phyloP scores from a whole-genome alignment of 2,888 invertebrate species.

The Meta bourneti region DNA sequence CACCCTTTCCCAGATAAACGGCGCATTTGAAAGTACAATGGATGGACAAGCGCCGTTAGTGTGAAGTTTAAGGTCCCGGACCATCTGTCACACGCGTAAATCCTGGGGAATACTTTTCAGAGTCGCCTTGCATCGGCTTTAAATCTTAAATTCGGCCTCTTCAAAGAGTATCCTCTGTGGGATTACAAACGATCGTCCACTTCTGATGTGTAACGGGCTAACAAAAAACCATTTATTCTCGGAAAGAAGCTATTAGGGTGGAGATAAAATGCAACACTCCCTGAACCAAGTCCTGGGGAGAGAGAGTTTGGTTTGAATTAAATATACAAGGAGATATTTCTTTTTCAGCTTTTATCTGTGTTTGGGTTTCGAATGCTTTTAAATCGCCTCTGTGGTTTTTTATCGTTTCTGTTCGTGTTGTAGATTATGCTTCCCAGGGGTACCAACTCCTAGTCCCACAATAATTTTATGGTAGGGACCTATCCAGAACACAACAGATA shows the following conservation, averaged over 20 bases:
- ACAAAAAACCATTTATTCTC: constrained; percentile 12
- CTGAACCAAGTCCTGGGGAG: background rate
- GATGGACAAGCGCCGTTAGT: background rate
- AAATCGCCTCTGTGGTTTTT: too few species aligned
- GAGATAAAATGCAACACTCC: background rate
- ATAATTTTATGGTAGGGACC: too few species aligned
- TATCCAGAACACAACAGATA: too few species aligned
- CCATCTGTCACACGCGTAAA: background rate
- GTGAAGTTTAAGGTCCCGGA: background rate
- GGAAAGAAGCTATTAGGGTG: background rate
- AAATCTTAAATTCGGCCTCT: background rate
- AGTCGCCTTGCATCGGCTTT: background rate
- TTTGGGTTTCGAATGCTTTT: too few species aligned
- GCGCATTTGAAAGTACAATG: background rate
- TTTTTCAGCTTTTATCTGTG: too few species aligned
- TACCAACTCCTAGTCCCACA: too few species aligned
- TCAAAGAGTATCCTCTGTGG: background rate
- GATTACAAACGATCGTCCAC: background rate
- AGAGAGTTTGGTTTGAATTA: background rate
- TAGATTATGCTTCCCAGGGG: too few species aligned
- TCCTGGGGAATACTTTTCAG: background rate
- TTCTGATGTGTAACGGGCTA: background rate
- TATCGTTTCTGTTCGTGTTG: too few species aligned
- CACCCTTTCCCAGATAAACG: background rate
- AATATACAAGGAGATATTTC: too few species aligned